Conservation (phyloP, 2,888 invertebrate genomes). For the Creontiades dilutus region DNA sequence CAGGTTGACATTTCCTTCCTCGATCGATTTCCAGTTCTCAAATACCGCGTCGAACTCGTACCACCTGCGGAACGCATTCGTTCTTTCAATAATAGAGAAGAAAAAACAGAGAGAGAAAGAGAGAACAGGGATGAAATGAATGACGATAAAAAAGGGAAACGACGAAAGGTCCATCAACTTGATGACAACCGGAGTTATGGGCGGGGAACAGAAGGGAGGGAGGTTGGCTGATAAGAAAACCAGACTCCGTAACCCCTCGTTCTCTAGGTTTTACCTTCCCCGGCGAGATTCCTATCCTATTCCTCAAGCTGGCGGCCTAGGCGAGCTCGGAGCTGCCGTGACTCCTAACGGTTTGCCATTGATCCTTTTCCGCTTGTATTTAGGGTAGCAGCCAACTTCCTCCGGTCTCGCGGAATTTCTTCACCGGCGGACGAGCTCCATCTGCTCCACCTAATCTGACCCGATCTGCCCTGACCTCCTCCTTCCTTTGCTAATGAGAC, state of each 20-base stretch:
- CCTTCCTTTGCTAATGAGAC: too few species aligned
- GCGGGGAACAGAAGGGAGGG: too few species aligned
- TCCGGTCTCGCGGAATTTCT: too few species aligned
- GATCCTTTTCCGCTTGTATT: constrained; percentile 57
- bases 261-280: too few species aligned
- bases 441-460: too few species aligned
- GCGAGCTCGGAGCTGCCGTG: constrained; percentile 46
- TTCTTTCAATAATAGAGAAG: background rate
- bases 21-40: too few species aligned
- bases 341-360: constrained; percentile 57
- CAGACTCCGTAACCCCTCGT: too few species aligned
- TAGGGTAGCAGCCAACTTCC: constrained; percentile 14
- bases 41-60: background rate
- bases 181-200: constrained; percentile 26
- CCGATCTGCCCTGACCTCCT: too few species aligned
- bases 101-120: background rate
- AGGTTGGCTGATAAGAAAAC: too few species aligned
- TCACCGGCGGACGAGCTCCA: too few species aligned
- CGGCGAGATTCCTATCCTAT: too few species aligned
- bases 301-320: background rate
- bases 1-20: too few species aligned
- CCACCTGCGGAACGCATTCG: background rate
- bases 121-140: background rate
- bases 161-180: constrained; percentile 38
- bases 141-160: background rate